A percentile compares a stretch with the other conserved stretches of the same genome.
Evolutionary conservation across 2,888 invertebrate genomes (phyloP).

Genomic region (Ophioninae sp.): DNA sequence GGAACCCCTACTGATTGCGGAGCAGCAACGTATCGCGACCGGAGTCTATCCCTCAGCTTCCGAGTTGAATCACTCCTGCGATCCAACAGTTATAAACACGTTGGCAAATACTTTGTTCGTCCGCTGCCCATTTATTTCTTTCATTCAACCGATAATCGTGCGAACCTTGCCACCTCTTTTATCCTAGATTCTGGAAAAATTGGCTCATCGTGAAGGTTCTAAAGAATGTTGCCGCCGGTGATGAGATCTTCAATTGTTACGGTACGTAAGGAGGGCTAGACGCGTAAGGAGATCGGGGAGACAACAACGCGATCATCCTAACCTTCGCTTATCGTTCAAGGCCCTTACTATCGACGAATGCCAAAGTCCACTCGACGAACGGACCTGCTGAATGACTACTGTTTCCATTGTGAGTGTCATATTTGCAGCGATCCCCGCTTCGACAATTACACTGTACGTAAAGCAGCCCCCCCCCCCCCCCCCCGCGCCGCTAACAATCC

Average conservation of each 20-base stretch:
- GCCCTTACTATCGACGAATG: slow-evolving; percentile 87
- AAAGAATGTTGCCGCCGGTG: slow-evolving; percentile 84
- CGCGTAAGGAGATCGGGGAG: neutral
- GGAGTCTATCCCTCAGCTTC: slow-evolving; percentile 93
- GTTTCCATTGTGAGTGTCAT: slow-evolving; percentile 89
- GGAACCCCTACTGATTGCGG: slow-evolving; percentile 66
- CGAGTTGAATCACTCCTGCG: slow-evolving; percentile 97
- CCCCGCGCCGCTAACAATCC: neutral
- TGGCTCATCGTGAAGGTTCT: slow-evolving; percentile 87
- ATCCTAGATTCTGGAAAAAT: slow-evolving; percentile 86
- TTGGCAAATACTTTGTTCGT: slow-evolving; percentile 21
- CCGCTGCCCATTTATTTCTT: neutral
- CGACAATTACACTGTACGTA: slow-evolving; percentile 72
- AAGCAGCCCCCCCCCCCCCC: neutral
- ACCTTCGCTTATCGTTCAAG: slow-evolving; percentile 71
- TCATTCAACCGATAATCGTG: neutral
- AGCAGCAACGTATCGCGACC: slow-evolving; percentile 85
- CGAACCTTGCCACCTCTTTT: neutral
- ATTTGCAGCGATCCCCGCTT: slow-evolving; percentile 84
- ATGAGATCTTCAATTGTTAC: slow-evolving; percentile 93
- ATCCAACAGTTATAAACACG: slow-evolving; percentile 81
- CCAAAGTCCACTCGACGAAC: slow-evolving; percentile 84
- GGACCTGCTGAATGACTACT: slow-evolving; percentile 87
- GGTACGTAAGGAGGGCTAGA: slow-evolving; percentile 78
- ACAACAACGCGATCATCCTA: neutral